Conservation (phyloP, 1,140 invertebrate genomes). For the Araneus ventricosus region DNA sequence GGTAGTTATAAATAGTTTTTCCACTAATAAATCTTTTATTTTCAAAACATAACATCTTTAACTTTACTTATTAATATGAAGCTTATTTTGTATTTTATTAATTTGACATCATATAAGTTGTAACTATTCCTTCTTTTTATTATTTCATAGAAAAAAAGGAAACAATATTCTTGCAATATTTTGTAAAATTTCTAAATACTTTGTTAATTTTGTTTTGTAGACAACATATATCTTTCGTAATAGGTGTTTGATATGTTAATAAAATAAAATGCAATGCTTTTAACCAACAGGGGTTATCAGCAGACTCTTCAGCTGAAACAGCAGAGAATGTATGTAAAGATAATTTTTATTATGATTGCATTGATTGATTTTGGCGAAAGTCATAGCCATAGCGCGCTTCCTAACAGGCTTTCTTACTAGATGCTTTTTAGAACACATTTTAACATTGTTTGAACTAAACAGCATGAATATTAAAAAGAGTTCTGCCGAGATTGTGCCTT, state of each 20-base stretch:
- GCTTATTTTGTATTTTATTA: too few relatives aligned
- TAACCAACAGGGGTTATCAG: conserved; percentile 65
- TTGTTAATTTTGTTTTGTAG: neutral
- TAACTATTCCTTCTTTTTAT: too few relatives aligned
- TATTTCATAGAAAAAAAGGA: too few relatives aligned
- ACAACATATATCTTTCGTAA: neutral
- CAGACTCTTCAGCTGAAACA: conserved; percentile 47
- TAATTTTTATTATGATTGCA: conserved; percentile 6
- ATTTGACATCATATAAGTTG: too few relatives aligned
- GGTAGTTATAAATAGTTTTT: too few relatives aligned
- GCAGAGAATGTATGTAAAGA: conserved; percentile 71
- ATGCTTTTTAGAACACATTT: neutral
- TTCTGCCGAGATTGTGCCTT: neutral
- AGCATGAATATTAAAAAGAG: neutral
- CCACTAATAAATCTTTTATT: too few relatives aligned
- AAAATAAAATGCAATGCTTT: conserved; percentile 52
- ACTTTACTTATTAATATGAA: too few relatives aligned
- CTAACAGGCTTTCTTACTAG: conserved; percentile 14
- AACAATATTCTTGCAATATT: too few relatives aligned
- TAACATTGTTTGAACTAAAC: neutral
- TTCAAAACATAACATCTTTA: too few relatives aligned
- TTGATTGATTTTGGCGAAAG: conserved; percentile 10
- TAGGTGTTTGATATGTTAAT: neutral
- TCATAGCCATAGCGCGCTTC: neutral
- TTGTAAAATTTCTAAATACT: too few relatives aligned